Evolutionary conservation across 2,888 invertebrate genomes (phyloP).

Genomic region (Leptinotarsa haldemani): DNA sequence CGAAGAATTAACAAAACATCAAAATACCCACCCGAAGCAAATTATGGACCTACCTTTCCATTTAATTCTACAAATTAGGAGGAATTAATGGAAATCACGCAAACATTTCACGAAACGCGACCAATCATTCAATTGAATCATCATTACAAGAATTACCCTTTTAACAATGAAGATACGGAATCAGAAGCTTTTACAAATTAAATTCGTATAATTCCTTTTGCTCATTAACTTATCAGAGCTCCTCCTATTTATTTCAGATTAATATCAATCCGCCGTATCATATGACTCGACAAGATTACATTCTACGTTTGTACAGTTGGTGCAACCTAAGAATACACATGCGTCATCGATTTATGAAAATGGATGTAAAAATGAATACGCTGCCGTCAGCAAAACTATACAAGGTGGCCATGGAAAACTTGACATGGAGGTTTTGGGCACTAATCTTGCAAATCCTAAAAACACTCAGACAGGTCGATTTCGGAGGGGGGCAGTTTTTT

Average conservation of each 20-base stretch:
- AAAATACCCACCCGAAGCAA: neutral
- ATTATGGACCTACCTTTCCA: conserved; percentile 10
- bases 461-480: too few species aligned
- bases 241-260: conserved; percentile 17
- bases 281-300: neutral
- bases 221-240: conserved; percentile 8
- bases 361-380: too few species aligned
- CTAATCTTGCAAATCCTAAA: too few species aligned
- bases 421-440: too few species aligned
- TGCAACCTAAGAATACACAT: too few species aligned
- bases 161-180: conserved; percentile 21
- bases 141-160: conserved; percentile 29
- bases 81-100: conserved; percentile 37
- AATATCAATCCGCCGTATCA: conserved; percentile 9
- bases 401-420: too few species aligned
- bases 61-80: conserved; percentile 32
- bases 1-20: neutral
- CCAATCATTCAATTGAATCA: conserved; percentile 42
- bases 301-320: neutral
- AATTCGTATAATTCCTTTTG: conserved; percentile 12
- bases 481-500: too few species aligned
- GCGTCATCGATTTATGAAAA: too few species aligned
- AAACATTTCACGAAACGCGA: conserved; percentile 28
- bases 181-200: conserved; percentile 10
- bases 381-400: too few species aligned